Conservation (phyloP, 2,113 vertebrate species). For the Trogon surrucura region DNA sequence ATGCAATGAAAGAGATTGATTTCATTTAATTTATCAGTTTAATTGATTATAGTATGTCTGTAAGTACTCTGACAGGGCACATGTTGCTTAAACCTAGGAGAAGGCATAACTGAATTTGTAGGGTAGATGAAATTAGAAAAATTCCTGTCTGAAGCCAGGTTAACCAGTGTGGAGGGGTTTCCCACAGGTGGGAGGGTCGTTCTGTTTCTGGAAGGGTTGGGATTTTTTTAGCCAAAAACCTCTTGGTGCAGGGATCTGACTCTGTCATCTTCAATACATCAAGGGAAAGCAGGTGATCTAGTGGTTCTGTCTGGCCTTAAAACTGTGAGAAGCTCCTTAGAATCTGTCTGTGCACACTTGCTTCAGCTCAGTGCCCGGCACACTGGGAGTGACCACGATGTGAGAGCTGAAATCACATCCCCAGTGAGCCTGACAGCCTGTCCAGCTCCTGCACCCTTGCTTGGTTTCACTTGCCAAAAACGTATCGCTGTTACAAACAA, state of each 20-base stretch:
- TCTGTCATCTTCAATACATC: too few relatives aligned
- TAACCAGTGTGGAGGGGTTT: neutral
- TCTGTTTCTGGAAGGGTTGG: neutral
- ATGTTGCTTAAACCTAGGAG: neutral
- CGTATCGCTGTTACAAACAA: slow-evolving; percentile 32
- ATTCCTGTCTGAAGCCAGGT: neutral
- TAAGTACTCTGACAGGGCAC: neutral
- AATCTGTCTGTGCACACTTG: neutral
- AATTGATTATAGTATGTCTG: neutral
- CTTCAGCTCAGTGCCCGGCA: neutral
- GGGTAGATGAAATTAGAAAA: neutral
- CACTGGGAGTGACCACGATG: rapidly evolving
- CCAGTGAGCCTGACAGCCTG: rapidly evolving
- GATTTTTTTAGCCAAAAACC: neutral
- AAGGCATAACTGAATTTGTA: neutral
- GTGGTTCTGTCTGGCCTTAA: neutral
- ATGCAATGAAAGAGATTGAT: neutral
- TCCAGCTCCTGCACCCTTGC: neutral
- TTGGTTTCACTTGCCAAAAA: slow-evolving; percentile 11
- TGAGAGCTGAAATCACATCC: neutral
- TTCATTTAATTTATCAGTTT: neutral
- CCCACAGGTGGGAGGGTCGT: neutral
- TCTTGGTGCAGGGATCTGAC: neutral
- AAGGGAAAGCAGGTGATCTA: neutral
- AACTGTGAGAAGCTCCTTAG: neutral